A percentile compares a stretch with the other conserved stretches of the same genome.
Conservation (phyloP, 2,113 vertebrate genomes). For the Argyrosomus japonicus region DNA sequence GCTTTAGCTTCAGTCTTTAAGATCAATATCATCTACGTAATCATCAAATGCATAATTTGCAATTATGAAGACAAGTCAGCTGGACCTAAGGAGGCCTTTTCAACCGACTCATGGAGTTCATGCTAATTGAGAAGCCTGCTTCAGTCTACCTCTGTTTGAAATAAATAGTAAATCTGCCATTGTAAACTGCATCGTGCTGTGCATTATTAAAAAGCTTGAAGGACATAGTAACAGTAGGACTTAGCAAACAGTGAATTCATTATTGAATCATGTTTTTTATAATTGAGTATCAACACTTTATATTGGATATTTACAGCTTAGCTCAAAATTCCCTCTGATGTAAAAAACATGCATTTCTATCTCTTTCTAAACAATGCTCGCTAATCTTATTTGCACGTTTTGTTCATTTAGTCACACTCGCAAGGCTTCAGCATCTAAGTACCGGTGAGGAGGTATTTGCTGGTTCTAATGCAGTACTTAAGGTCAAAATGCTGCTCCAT, state of each 20-base stretch:
- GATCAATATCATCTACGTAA: neutral
- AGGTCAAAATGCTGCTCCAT: constrained; percentile 64
- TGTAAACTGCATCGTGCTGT: neutral
- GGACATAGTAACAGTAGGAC: neutral
- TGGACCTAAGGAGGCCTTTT: neutral
- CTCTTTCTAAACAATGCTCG: neutral
- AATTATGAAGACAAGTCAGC: neutral
- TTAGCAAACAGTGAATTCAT: neutral
- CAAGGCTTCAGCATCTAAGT: constrained; percentile 42
- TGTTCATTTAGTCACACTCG: constrained; percentile 27
- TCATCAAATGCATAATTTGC: neutral
- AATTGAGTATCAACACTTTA: constrained; percentile 6
- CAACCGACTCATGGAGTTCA: neutral
- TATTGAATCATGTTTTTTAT: neutral
- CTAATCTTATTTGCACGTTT: constrained; percentile 12
- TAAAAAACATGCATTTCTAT: constrained; percentile 2
- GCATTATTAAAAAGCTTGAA: constrained; percentile 7
- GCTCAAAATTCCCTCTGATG: neutral
- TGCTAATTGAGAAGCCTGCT: neutral
- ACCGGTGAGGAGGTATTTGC: constrained; percentile 46
- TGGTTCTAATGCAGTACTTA: constrained; percentile 58
- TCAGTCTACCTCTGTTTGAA: constrained; percentile 1
- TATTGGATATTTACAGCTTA: neutral
- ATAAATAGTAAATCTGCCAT: neutral
- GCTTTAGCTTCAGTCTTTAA: neutral